Evolutionary conservation across 2,113 vertebrate genomes (phyloP).

Genomic region (Corythaixoides concolor): DNA sequence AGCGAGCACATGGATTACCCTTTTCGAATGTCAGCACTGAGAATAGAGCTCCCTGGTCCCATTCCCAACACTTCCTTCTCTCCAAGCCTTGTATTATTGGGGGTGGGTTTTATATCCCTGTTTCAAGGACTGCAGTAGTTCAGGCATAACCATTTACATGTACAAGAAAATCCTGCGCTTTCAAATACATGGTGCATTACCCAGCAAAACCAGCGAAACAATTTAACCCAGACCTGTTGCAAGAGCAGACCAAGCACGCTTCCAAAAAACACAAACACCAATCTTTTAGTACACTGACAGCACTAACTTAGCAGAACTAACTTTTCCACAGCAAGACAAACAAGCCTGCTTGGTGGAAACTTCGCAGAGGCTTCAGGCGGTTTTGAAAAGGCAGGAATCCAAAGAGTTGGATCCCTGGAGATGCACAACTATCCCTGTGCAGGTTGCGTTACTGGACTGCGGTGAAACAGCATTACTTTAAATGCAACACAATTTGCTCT

Average conservation of each 20-base stretch:
- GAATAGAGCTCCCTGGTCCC: background rate
- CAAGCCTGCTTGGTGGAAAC: background rate
- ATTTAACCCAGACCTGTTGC: background rate
- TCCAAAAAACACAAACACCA: background rate
- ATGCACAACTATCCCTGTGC: background rate
- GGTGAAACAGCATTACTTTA: background rate
- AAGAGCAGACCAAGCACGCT: background rate
- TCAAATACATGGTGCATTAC: fast-evolving
- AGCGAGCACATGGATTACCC: background rate
- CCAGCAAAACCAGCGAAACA: background rate
- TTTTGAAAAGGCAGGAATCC: background rate
- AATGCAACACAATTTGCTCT: background rate
- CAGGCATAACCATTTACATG: background rate
- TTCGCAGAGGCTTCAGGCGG: background rate
- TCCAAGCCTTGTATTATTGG: background rate
- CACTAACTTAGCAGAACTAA: background rate
- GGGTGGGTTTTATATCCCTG: background rate
- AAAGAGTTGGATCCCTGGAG: background rate
- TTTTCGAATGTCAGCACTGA: background rate
- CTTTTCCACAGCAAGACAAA: background rate
- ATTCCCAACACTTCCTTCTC: background rate
- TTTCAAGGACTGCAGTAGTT: background rate
- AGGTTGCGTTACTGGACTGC: background rate
- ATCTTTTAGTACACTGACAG: background rate
- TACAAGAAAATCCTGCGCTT: background rate